Percentiles rank a stretch among this genome's conserved stretches.
phyloP scores from a whole-genome alignment of 2,797 vertebrate species.

The Sebastes variabilis region DNA sequence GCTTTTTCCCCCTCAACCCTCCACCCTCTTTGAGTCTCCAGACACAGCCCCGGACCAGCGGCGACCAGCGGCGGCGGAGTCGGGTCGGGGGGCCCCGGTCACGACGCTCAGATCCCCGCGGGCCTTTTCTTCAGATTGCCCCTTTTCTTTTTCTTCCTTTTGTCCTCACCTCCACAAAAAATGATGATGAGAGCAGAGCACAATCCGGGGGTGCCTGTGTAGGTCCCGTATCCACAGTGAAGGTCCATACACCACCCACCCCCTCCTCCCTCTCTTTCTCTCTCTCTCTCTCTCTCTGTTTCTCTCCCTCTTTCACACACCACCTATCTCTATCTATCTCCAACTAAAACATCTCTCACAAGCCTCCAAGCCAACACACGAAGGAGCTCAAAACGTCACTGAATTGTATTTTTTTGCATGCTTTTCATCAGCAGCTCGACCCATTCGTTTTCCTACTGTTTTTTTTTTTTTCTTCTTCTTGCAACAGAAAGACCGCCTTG shows the following conservation, averaged over 20 bases:
- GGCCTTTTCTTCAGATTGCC: slow-evolving; percentile 74
- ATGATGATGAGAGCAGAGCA: slow-evolving; percentile 82
- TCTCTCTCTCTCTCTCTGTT: slow-evolving; percentile 55
- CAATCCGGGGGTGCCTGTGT: slow-evolving; percentile 81
- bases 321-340: slow-evolving; percentile 59
- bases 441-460: slow-evolving; percentile 66
- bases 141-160: slow-evolving; percentile 80
- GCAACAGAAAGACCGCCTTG: slow-evolving; percentile 85
- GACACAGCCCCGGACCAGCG: slow-evolving; percentile 73
- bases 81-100: slow-evolving; percentile 75
- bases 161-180: slow-evolving; percentile 83
- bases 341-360: slow-evolving; percentile 55
- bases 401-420: slow-evolving; percentile 50
- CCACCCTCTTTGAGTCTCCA: slow-evolving; percentile 57
- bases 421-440: slow-evolving; percentile 69
- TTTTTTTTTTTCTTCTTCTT: slow-evolving; percentile 68
- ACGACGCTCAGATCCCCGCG: slow-evolving; percentile 75
- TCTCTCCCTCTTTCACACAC: slow-evolving; percentile 68
- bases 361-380: slow-evolving; percentile 37
- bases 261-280: slow-evolving; percentile 68
- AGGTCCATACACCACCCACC: slow-evolving; percentile 83
- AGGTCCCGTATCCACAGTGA: slow-evolving; percentile 82
- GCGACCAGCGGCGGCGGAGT: slow-evolving; percentile 69
- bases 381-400: slow-evolving; percentile 34
- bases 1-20: slow-evolving; percentile 62